Conservation (phyloP, 2,888 invertebrate genomes). For the Apamea crenata region DNA sequence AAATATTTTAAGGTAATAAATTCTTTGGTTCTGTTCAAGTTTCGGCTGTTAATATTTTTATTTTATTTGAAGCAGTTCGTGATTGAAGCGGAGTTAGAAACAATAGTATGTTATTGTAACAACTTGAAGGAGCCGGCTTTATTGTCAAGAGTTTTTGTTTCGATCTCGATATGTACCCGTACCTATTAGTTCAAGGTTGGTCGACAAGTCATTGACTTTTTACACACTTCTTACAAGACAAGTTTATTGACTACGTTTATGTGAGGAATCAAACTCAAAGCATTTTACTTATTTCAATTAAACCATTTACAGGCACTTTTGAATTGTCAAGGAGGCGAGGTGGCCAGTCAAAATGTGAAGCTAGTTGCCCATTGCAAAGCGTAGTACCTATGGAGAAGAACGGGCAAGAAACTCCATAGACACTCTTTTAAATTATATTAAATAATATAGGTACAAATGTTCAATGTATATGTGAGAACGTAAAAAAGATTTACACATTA, state of each 20-base stretch:
- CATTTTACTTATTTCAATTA: too few species aligned
- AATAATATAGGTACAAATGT: too few species aligned
- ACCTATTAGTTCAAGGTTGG: conserved; percentile 72
- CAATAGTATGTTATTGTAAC: conserved; percentile 65
- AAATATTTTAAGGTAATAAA: conserved; percentile 60
- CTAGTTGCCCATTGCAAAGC: background rate
- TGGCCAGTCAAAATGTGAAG: background rate
- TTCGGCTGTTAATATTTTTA: conserved; percentile 57
- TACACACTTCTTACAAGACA: conserved; percentile 29
- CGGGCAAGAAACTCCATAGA: background rate
- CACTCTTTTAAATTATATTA: too few species aligned
- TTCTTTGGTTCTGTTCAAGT: conserved; percentile 54
- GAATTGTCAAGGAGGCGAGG: background rate
- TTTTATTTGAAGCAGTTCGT: conserved; percentile 50
- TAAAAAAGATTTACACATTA: background rate
- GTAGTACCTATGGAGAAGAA: background rate
- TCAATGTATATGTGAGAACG: background rate
- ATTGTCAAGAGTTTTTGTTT: conserved; percentile 63
- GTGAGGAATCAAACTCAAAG: background rate
- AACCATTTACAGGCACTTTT: background rate
- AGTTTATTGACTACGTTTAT: conserved; percentile 26
- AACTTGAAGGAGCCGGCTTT: conserved; percentile 57
- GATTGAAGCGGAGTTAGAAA: conserved; percentile 58
- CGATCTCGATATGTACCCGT: conserved; percentile 52
- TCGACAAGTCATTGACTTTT: conserved; percentile 67